phyloP scores from a whole-genome alignment of 2,113 vertebrate genomes.

The Bungarus multicinctus region DNA sequence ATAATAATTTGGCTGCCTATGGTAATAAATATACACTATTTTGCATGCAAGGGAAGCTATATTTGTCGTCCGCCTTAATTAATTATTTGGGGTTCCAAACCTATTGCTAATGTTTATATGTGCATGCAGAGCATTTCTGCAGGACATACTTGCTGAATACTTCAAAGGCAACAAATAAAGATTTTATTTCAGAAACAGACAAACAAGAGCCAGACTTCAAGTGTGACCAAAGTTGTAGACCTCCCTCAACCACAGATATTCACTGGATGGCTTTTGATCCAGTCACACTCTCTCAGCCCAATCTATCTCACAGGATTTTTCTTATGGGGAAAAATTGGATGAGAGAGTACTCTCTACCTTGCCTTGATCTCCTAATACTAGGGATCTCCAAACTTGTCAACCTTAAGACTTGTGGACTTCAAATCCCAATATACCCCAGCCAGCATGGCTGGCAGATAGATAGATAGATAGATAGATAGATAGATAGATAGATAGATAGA shows the following conservation, averaged over 20 bases:
- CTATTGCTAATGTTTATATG: background rate
- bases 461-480: background rate
- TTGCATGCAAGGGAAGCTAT: background rate
- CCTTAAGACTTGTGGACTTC: no score
- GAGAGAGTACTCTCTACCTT: background rate
- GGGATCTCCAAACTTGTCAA: no score
- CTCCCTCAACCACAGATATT: background rate
- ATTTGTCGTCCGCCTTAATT: background rate
- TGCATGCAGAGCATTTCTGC: background rate
- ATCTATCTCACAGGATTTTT: background rate
- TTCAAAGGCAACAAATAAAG: background rate
- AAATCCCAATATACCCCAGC: no score
- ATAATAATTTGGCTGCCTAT: background rate
- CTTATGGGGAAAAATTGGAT: background rate
- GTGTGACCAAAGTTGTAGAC: background rate
- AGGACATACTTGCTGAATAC: background rate
- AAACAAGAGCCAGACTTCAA: background rate
- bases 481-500: no score
- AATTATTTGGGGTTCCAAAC: background rate
- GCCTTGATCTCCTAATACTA: background rate
- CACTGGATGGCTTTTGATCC: background rate
- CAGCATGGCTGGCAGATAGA: no score
- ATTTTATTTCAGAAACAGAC: background rate
- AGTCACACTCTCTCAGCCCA: background rate
- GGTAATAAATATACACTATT: background rate